Percentiles rank a stretch among this genome's conserved stretches.
Conservation (phyloP, 2,113 vertebrate genomes). For the Tyrannus savana region DNA sequence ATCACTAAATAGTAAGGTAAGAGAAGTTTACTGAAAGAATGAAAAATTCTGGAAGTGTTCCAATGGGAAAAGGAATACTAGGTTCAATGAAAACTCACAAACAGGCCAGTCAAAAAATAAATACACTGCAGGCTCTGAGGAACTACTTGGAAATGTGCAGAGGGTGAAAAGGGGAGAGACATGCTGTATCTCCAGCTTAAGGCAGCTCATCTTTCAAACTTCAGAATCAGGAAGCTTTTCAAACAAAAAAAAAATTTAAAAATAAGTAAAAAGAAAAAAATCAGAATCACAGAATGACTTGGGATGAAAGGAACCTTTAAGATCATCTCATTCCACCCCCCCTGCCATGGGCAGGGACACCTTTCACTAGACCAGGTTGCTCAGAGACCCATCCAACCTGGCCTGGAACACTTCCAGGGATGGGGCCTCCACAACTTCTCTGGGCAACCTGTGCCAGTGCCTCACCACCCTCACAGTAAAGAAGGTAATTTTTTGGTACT, state of each 20-base stretch:
- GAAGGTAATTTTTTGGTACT: neutral
- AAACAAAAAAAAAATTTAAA: rapidly evolving
- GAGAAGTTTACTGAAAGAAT: neutral
- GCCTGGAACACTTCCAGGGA: neutral
- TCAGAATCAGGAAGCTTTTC: neutral
- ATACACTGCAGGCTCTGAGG: neutral
- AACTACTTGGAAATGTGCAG: neutral
- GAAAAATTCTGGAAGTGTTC: neutral
- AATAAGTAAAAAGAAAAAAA: neutral
- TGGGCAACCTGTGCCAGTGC: neutral
- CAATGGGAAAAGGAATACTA: neutral
- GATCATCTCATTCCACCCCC: neutral
- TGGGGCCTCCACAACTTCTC: neutral
- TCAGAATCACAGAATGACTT: neutral
- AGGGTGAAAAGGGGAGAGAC: neutral
- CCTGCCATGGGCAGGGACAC: neutral
- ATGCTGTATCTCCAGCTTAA: neutral
- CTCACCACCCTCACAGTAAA: neutral
- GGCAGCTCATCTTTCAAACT: neutral
- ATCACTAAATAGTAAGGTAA: neutral
- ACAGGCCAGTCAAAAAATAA: neutral
- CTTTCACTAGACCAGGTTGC: neutral
- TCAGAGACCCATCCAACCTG: neutral
- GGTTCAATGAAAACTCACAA: neutral
- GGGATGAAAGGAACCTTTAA: neutral